Conservation (phyloP, 1,140 invertebrate genomes). For the Sminthurides bifidus region DNA sequence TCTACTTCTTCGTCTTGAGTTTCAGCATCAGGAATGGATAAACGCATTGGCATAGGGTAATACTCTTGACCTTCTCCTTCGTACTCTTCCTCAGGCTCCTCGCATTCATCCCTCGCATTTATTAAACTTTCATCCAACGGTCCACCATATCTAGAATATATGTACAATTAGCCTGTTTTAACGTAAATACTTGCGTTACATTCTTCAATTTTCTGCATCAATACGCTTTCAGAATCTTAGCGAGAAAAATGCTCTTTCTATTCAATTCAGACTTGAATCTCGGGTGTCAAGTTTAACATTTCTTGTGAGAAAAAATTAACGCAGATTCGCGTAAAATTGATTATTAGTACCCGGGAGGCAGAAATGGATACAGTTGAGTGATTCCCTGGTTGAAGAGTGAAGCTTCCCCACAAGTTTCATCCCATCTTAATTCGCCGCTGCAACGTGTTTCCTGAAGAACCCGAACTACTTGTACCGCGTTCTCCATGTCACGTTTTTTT, state of each 20-base stretch:
- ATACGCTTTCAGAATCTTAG: too few species aligned
- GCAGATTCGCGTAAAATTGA: too few species aligned
- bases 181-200: too few species aligned
- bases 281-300: too few species aligned
- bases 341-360: constrained; percentile 18
- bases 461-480: constrained; percentile 25
- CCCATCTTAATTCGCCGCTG: neutral
- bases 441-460: constrained; percentile 13
- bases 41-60: too few species aligned
- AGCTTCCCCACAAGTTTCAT: neutral
- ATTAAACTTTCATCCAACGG: neutral
- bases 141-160: constrained; percentile 8
- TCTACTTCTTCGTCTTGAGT: neutral
- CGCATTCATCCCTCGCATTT: neutral
- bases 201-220: too few species aligned
- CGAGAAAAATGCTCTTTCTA: too few species aligned
- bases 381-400: constrained; percentile 8
- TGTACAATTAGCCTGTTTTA: too few species aligned
- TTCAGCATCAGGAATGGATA: neutral
- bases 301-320: too few species aligned
- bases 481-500: constrained; percentile 26
- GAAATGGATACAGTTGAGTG: constrained; percentile 6
- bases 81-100: neutral
- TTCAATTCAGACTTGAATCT: too few species aligned
- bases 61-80: too few species aligned